Evolutionary conservation across 2,888 invertebrate genomes (phyloP), one percentile per base, ranked within the genome.

Genomic region (Cryptocephalus primarius): DNA sequence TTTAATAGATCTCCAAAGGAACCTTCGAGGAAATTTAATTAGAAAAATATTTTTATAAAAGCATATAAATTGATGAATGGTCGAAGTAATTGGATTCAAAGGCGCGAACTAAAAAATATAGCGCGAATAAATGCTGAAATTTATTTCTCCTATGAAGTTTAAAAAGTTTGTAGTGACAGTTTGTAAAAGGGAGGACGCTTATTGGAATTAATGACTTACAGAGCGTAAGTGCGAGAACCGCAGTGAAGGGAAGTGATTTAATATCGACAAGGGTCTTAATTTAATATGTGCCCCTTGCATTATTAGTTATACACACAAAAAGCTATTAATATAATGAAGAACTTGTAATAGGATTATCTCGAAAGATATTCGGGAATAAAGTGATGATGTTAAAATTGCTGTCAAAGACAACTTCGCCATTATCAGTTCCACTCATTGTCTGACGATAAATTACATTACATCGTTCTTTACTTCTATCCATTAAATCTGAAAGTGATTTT

Each of bases 11-110:
- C 46, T 44, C 47, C 48, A 53, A 51, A 51, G 49, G 36, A 50
- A 51, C 45, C 48, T 47, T 55, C 55, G 49, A 49, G 48, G 53
- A 54, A 65, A 65, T 66, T 67, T 67, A 66, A 66, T 68, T 67
- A 64, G 54, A 59, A 61, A 60, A 63, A 65, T 64, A 64, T 63
- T 63, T 61, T 63, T 65, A 64, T 65, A 63, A 66, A 67, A 66
- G 64, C 65, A 66, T 65, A 67, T 64, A 66, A 64, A 66, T 68
- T 69, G 69, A 69, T 68, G 68, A 69, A 69, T 69, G 67, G 65
- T 61, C 56, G 60, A 60, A 57, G 64, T 67, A 69, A 69, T 69
- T 68, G 67, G 66, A 68, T 68, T 66, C 59, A 64, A 66, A 66
- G 66, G 64, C 66, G 65, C 62, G 64, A 65, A 65, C 62, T 59